phyloP scores from a whole-genome alignment of 2,113 vertebrate species.

The Brienomyrus brachyistius region DNA sequence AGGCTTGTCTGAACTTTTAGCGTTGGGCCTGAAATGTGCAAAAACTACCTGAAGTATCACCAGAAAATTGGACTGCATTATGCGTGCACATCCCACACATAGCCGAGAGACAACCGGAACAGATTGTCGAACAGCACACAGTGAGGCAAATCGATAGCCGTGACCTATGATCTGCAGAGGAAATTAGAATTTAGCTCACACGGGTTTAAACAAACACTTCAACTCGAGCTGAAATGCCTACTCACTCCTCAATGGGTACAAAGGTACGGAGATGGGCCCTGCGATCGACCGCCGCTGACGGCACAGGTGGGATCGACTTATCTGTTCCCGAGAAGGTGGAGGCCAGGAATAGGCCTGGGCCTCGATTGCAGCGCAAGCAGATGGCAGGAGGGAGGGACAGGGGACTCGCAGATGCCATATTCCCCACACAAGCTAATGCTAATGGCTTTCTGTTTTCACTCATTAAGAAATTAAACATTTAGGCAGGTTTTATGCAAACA shows the following conservation, averaged over 20 bases:
- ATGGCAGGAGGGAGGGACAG: constrained; percentile 32
- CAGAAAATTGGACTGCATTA: neutral
- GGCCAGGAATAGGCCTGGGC: constrained; percentile 7
- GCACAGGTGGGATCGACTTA: neutral
- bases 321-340: neutral
- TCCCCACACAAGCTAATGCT: neutral
- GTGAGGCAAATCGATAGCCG: neutral
- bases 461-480: constrained; percentile 24
- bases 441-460: constrained; percentile 21
- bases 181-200: neutral
- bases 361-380: constrained; percentile 23
- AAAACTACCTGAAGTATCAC: neutral
- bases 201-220: neutral
- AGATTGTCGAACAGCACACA: neutral
- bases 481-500: constrained; percentile 10
- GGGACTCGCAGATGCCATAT: constrained; percentile 26
- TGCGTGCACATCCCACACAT: neutral
- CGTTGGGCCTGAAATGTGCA: neutral
- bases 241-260: neutral
- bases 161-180: neutral
- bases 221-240: neutral
- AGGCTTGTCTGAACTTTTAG: neutral
- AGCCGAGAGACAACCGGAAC: neutral
- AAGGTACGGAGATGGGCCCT: neutral
- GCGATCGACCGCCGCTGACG: neutral